A percentile compares a stretch with the other conserved stretches of the same genome.
Evolutionary conservation across 2,888 invertebrate species (phyloP).

Genomic region (Lepidonotus clava): DNA sequence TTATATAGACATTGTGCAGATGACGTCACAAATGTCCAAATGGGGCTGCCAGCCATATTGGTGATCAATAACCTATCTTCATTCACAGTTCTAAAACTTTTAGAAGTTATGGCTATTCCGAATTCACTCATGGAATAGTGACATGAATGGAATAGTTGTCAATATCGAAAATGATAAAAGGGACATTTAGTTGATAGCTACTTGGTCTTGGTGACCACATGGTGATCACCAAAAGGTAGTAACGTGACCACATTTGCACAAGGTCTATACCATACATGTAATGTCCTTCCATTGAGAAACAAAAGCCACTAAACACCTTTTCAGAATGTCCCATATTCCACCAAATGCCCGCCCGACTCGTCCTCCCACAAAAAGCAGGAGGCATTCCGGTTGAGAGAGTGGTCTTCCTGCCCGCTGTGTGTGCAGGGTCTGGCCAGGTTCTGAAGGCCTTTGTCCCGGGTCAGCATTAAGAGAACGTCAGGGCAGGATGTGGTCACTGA

Average conservation of each 20-base stretch:
- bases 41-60: too few species aligned
- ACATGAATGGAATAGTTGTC: too few species aligned
- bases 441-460: background rate
- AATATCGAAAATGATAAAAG: too few species aligned
- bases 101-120: too few species aligned
- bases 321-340: background rate
- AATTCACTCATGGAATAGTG: too few species aligned
- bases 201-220: background rate
- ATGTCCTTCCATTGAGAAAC: background rate
- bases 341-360: background rate
- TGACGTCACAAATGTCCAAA: too few species aligned
- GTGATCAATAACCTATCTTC: too few species aligned
- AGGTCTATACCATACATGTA: background rate
- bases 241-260: background rate
- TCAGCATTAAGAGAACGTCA: background rate
- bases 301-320: background rate
- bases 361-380: background rate
- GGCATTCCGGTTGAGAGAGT: background rate
- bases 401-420: background rate
- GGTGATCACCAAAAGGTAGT: background rate
- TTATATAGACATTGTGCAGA: too few species aligned
- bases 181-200: background rate
- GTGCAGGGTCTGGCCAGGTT: background rate
- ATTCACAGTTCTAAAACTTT: too few species aligned
- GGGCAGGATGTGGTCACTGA: background rate